A percentile compares a stretch with the other conserved stretches of the same genome.
phyloP scores from a whole-genome alignment of 2,797 vertebrate genomes.

The Cygnus olor region DNA sequence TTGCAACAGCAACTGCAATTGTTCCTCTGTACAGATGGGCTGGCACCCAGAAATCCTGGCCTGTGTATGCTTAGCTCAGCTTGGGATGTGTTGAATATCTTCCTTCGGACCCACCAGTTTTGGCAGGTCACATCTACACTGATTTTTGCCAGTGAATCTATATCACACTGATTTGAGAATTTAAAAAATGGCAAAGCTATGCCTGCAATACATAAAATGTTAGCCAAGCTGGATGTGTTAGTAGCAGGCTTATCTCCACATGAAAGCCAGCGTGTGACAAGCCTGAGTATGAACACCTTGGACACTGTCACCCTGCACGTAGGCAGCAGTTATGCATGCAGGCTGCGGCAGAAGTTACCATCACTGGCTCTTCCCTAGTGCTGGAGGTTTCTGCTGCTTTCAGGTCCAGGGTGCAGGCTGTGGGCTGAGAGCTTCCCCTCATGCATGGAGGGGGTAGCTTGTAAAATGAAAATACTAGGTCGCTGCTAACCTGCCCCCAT shows the following conservation, averaged over 20 bases:
- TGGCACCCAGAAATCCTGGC: not conserved
- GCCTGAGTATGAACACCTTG: not conserved
- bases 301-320: not conserved
- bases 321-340: not conserved
- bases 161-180: not conserved
- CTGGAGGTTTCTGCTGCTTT: constrained; percentile 4
- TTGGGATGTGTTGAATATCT: not conserved
- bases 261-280: not conserved
- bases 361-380: not conserved
- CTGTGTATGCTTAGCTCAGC: not conserved
- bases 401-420: not conserved
- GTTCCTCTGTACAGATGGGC: not conserved
- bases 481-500: not conserved
- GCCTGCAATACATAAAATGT: not conserved
- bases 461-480: not conserved
- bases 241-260: not conserved
- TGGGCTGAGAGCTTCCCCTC: not conserved
- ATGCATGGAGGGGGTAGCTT: not conserved
- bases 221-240: not conserved
- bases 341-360: not conserved
- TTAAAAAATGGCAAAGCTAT: not conserved
- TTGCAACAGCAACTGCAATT: not conserved
- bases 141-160: not conserved
- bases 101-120: not conserved
- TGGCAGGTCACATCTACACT: not conserved